Evolutionary conservation across 2,113 vertebrate genomes (phyloP), one percentile per base, ranked within the genome.

Genomic region (Alligator sinensis): DNA sequence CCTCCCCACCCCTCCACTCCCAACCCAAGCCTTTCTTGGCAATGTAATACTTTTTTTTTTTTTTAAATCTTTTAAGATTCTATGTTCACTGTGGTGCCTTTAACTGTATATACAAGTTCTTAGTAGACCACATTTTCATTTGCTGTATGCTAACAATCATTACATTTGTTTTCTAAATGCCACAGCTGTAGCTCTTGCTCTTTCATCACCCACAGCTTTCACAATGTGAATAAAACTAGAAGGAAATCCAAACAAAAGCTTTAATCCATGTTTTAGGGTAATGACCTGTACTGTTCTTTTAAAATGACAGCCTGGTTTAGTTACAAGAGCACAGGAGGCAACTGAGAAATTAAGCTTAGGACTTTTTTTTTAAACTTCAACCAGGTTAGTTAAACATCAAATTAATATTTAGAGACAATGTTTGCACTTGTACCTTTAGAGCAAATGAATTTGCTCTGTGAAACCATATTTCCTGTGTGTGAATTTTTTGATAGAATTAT

Each of bases 161-260:
- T 91, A 28, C 27, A 57, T 91, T 92, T 85, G 80, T 89, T 91
- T 94, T 77, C 77, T 88, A 70, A 92, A 61, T 68, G 84, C 64
- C 82, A 70, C 93, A 96, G 95, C 94, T 96, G 96, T 90, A 91
- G 84, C 85, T 92, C 47, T 89, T 95, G 77, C 92, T 95, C 77
- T 95, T 61, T 93, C 82, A 94, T 96, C 84, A 79, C n/a, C 30
- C 84, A 47, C 13, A 75, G 88, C 87, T 94, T 96, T 94, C 6
- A 9, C 70, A 88, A 89, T 94, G 68, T 70, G 59, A 95, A 89
- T 86, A 90, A 75, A 90, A 89, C 64, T 47, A 77, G 55, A 77
- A 92, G 88, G 75, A 95, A 95, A 93, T 77, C 63, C 24, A 94
- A 92, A 92, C 74, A 94, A 82, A 90, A 82, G 82, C 61, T n/a